Percentiles rank a stretch among this genome's conserved stretches.
Conservation (phyloP, 2,888 invertebrate species). For the Lepidocyrtoides sp. region DNA sequence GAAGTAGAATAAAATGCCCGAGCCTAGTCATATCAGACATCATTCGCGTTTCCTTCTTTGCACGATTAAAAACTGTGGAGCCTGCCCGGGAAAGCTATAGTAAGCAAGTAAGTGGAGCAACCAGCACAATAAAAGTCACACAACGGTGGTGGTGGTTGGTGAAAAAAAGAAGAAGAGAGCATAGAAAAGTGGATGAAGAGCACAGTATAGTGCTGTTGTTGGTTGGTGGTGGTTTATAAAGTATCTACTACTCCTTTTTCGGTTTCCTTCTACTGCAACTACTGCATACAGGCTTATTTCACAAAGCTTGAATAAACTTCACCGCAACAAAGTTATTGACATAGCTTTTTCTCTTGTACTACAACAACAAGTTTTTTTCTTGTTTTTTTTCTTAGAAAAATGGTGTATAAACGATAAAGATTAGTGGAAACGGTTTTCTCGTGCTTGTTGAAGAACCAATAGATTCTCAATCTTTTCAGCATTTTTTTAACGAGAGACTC, state of each 20-base stretch:
- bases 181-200: conserved; percentile 25
- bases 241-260: conserved; percentile 38
- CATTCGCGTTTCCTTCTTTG: conserved; percentile 75
- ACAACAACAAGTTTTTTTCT: conserved; percentile 36
- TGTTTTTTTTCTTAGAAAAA: neutral
- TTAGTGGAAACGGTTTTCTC: conserved; percentile 51
- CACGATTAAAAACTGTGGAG: conserved; percentile 68
- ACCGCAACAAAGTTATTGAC: conserved; percentile 48
- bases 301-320: conserved; percentile 26
- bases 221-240: conserved; percentile 34
- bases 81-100: conserved; percentile 38
- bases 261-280: neutral
- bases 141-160: conserved; percentile 4
- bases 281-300: neutral
- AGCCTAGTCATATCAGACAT: conserved; percentile 65
- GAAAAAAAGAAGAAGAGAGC: conserved; percentile 2
- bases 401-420: conserved; percentile 33
- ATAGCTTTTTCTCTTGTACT: conserved; percentile 20
- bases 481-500: conserved; percentile 13
- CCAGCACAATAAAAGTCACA: neutral
- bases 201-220: conserved; percentile 23
- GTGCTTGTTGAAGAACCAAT: conserved; percentile 23
- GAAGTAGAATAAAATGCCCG: conserved; percentile 67
- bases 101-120: conserved; percentile 16
- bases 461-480: neutral